Evolutionary conservation across 2,113 vertebrate species (phyloP).

Genomic region (Fukomys damarensis): DNA sequence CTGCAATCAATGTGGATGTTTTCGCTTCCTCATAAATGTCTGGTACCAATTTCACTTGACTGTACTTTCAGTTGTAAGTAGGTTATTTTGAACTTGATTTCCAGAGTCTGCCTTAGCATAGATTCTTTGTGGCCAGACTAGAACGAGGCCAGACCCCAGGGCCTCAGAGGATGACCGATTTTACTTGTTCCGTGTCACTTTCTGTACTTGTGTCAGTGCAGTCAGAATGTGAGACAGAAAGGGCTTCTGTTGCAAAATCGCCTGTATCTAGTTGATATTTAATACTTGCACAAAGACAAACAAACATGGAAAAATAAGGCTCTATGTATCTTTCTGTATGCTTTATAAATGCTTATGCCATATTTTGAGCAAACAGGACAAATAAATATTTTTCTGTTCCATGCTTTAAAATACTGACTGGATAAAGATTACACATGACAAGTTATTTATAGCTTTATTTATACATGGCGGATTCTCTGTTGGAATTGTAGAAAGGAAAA

Average conservation of each 20-base stretch:
- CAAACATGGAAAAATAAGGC: not conserved
- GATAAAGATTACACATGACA: constrained; percentile 78
- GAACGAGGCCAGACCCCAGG: not conserved
- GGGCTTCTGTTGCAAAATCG: constrained; percentile 5
- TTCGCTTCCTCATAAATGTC: not conserved
- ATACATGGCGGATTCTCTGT: constrained; percentile 70
- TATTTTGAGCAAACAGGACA: not conserved
- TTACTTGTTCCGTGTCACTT: not conserved
- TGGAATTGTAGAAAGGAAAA: constrained; percentile 73
- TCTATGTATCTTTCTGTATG: constrained; percentile 43
- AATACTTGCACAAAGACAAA: constrained; percentile 45
- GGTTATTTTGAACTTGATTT: constrained; percentile 21
- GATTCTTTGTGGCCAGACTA: constrained; percentile 3
- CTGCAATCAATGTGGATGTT: not conserved
- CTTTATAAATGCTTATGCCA: constrained; percentile 11
- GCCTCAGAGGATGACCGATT: not conserved
- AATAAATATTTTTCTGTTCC: constrained; percentile 67
- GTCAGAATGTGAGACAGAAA: constrained; percentile 32
- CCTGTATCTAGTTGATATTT: constrained; percentile 44
- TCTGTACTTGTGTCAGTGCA: not conserved
- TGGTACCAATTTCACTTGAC: not conserved
- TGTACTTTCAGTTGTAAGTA: not conserved
- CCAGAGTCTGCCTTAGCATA: not conserved
- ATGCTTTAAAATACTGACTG: constrained; percentile 77
- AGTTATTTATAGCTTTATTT: constrained; percentile 81